Conservation (phyloP, 2,113 vertebrate genomes). For the Apus apus region DNA sequence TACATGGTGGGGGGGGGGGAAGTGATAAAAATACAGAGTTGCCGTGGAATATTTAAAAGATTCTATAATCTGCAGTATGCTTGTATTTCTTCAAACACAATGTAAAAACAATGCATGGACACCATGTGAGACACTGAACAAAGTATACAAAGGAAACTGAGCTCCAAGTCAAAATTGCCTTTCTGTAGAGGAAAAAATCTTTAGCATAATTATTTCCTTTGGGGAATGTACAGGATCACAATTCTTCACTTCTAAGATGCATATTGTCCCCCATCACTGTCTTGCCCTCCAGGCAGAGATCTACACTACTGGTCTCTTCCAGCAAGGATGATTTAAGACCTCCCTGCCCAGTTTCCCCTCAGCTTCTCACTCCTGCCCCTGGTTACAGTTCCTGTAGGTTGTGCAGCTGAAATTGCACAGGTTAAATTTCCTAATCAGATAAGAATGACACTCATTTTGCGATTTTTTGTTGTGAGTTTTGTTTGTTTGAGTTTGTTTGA, state of each 20-base stretch:
- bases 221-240: neutral
- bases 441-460: neutral
- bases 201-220: neutral
- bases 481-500: neutral
- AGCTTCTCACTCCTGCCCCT: neutral
- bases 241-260: neutral
- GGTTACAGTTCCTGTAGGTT: rapidly evolving
- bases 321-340: neutral
- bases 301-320: neutral
- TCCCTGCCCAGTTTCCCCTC: neutral
- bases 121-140: neutral
- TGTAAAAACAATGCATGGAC: neutral
- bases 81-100: neutral
- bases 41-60: neutral
- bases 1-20: neutral
- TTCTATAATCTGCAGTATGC: neutral
- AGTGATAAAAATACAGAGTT: neutral
- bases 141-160: neutral
- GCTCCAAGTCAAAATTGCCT: neutral
- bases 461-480: neutral
- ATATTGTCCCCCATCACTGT: neutral
- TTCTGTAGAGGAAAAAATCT: neutral
- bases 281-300: neutral
- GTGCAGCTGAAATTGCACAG: neutral
- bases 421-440: neutral